phyloP scores from a whole-genome alignment of 2,888 invertebrate species.

The Coleophora flavipennella region DNA sequence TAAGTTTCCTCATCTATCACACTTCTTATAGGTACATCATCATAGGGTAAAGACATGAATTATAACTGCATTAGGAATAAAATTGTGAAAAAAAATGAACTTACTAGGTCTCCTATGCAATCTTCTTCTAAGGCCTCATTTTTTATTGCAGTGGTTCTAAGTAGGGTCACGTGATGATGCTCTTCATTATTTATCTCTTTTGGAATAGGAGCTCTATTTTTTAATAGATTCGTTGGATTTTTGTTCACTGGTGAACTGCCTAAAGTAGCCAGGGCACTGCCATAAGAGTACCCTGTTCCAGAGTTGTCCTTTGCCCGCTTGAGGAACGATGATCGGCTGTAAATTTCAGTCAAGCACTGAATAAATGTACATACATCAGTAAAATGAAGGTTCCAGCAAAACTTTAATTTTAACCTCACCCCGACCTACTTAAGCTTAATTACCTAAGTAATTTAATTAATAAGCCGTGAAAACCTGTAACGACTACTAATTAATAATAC shows the following conservation, averaged over 20 bases:
- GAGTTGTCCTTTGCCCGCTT: slow-evolving; percentile 61
- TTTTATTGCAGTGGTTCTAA: slow-evolving; percentile 57
- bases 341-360: background rate
- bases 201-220: slow-evolving; percentile 31
- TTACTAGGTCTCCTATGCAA: slow-evolving; percentile 36
- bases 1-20: no score
- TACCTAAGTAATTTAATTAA: no score
- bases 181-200: slow-evolving; percentile 26
- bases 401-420: no score
- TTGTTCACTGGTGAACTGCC: slow-evolving; percentile 24
- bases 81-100: slow-evolving; percentile 18
- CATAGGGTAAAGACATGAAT: no score
- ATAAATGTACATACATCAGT: no score
- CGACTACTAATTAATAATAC: no score
- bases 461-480: no score
- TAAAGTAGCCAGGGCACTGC: slow-evolving; percentile 41
- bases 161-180: slow-evolving; percentile 34
- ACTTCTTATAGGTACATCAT: no score
- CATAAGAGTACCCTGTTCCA: slow-evolving; percentile 56
- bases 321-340: slow-evolving; percentile 14
- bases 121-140: slow-evolving; percentile 36
- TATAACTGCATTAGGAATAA: no score
- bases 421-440: no score
- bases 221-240: slow-evolving; percentile 26
- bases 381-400: no score